These are phyloP conservation scores for Poecile montanus DNA, from an alignment of 2,797 vertebrate species.

Conservation along the genomic window DNA sequence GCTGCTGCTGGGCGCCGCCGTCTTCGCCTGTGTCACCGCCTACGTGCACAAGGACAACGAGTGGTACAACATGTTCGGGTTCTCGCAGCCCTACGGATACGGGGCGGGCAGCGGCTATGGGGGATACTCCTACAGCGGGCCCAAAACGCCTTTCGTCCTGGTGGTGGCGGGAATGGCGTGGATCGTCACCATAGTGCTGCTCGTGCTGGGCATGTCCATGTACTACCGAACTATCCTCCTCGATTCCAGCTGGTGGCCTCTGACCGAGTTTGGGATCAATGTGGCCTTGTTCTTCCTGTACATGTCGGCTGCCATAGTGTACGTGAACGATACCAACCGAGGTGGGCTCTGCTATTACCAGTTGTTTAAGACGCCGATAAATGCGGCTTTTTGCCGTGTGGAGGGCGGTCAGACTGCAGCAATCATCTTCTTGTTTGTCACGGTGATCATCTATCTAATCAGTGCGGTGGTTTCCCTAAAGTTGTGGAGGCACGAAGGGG, in stretches of 20 bases:
- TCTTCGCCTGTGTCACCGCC: slow-evolving; percentile 96
- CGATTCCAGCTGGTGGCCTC: slow-evolving; percentile 95
- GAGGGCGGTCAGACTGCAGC: slow-evolving; percentile 94
- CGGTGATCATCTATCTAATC: slow-evolving; percentile 87
- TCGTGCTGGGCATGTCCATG: slow-evolving; percentile 96
- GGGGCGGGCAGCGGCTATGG: slow-evolving; percentile 70
- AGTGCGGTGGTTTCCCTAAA: slow-evolving; percentile 89
- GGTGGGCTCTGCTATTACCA: slow-evolving; percentile 93
- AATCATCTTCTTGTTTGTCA: slow-evolving; percentile 93
- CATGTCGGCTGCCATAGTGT: slow-evolving; percentile 89
- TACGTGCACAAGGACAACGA: slow-evolving; percentile 97
- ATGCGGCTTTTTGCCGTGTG: slow-evolving; percentile 86
- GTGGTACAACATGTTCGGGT: slow-evolving; percentile 95
- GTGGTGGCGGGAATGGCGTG: slow-evolving; percentile 90
- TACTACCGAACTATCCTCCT: slow-evolving; percentile 96
- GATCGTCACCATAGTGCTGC: slow-evolving; percentile 88
- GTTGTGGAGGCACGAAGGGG: slow-evolving; percentile 91
- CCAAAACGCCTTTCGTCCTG: slow-evolving; percentile 91
- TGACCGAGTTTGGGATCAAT: slow-evolving; percentile 94
- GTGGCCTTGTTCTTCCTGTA: slow-evolving; percentile 89
- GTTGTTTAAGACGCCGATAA: slow-evolving; percentile 88
- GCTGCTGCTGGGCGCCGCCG: slow-evolving; percentile 90
- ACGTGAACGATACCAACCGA: slow-evolving; percentile 89
- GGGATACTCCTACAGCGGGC: slow-evolving; percentile 86
- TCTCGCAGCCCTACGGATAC: slow-evolving; percentile 82